Percentiles rank a stretch among this genome's conserved stretches.
These are phyloP conservation scores for Papilio machaon DNA, from an alignment of 1,140 invertebrate genomes.

Conservation along the genomic window DNA sequence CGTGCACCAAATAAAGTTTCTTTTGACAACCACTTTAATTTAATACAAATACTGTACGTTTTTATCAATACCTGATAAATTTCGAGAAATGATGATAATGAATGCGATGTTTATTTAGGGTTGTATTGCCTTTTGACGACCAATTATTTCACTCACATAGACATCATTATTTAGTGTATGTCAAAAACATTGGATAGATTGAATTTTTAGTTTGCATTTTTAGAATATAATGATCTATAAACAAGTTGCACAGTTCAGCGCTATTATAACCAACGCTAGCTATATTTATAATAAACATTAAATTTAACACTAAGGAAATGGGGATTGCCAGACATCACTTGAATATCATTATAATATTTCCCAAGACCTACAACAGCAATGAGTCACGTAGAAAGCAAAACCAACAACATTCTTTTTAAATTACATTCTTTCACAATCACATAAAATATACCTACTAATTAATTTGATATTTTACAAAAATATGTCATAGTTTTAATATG, in stretches of 20 bases:
- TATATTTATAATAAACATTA: neutral
- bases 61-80: neutral
- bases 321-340: neutral
- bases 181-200: neutral
- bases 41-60: neutral
- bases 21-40: neutral
- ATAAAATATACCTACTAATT: neutral
- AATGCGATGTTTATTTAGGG: neutral
- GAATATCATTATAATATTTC: neutral
- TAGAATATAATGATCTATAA: neutral
- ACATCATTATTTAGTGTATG: neutral
- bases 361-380: neutral
- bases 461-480: neutral
- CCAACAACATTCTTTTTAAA: neutral
- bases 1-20: slow-evolving; percentile 8
- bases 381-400: slow-evolving; percentile 10
- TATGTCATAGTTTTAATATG: neutral
- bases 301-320: neutral
- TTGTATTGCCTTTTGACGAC: neutral
- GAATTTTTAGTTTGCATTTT: neutral
- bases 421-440: neutral
- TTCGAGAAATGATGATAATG: neutral
- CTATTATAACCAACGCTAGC: neutral
- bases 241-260: neutral
- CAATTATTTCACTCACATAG: neutral